A percentile compares a stretch with the other conserved stretches of the same genome.
phyloP scores from a whole-genome alignment of 37 sponge, comb jelly and placozoan species.

The Agelas oroides region DNA sequence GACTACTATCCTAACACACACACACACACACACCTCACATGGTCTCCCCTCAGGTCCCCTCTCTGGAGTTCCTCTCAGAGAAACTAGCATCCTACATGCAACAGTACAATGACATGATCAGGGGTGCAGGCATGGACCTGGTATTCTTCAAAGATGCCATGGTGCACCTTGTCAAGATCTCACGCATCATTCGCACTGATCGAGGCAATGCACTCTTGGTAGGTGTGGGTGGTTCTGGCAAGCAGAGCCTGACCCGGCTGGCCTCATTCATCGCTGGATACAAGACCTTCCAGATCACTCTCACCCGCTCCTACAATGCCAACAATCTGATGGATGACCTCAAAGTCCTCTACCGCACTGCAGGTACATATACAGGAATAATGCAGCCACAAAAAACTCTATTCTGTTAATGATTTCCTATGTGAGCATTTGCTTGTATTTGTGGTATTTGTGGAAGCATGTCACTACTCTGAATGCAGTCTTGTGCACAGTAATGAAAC shows the following conservation, averaged over 20 bases:
- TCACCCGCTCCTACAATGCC: constrained; percentile 93
- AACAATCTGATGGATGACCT: constrained; percentile 96
- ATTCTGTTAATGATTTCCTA: neutral
- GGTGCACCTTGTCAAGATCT: constrained; percentile 97
- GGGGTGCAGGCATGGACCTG: constrained; percentile 97
- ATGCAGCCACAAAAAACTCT: too few relatives aligned
- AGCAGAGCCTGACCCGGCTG: constrained; percentile 95
- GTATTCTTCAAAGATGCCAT: constrained; percentile 99
- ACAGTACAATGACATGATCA: constrained; percentile 92
- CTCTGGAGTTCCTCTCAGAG: constrained; percentile 72
- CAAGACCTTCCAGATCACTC: constrained; percentile 97
- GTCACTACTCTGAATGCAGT: too few relatives aligned
- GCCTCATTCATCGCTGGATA: constrained; percentile 99
- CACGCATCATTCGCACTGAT: constrained; percentile 95
- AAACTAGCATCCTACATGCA: constrained; percentile 82
- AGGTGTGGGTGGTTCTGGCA: constrained; percentile 99
- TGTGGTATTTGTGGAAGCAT: neutral
- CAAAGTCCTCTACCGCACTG: constrained; percentile 89
- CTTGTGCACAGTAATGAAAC: too few relatives aligned
- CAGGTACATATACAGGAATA: constrained; percentile 67
- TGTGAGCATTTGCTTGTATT: neutral
- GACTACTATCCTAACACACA: neutral
- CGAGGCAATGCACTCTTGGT: constrained; percentile 96
- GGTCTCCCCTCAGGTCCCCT: too few relatives aligned
- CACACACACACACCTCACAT: too few relatives aligned